Evolutionary conservation across 2,888 invertebrate species (phyloP).

Genomic region (Oscheius sp.): DNA sequence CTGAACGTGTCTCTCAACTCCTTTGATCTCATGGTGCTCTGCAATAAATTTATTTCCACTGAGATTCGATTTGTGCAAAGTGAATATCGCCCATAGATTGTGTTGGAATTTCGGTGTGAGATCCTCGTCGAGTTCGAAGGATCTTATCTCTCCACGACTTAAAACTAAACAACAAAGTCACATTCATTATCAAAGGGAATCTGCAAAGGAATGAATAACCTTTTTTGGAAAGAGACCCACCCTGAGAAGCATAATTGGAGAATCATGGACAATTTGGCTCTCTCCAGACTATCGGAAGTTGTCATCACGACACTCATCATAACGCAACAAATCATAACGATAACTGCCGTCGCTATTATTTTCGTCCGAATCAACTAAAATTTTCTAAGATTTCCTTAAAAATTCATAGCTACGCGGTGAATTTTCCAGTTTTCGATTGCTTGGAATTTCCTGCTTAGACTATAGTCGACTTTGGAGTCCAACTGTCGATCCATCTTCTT

Average conservation of each 20-base stretch:
- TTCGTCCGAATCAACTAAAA: constrained; percentile 10
- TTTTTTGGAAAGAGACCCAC: neutral
- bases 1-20: constrained; percentile 48
- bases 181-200: constrained; percentile 3
- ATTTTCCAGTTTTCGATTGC: neutral
- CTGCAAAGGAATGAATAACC: neutral
- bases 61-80: constrained; percentile 8
- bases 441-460: constrained; percentile 2
- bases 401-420: neutral
- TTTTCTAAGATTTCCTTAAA: neutral
- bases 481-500: neutral
- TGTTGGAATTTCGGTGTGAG: neutral
- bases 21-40: constrained; percentile 10
- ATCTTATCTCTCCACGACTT: constrained; percentile 8
- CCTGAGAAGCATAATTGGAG: constrained; percentile 6
- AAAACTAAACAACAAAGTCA: constrained; percentile 2
- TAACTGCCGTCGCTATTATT: neutral
- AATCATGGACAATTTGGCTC: neutral
- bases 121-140: neutral
- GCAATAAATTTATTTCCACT: constrained; percentile 1
- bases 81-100: constrained; percentile 15
- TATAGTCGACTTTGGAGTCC: constrained; percentile 13
- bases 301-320: constrained; percentile 12
- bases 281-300: neutral
- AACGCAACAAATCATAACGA: neutral